phyloP scores from a whole-genome alignment of 92 coral and sea anemone genomes.

The Phenganax stokvisi region DNA sequence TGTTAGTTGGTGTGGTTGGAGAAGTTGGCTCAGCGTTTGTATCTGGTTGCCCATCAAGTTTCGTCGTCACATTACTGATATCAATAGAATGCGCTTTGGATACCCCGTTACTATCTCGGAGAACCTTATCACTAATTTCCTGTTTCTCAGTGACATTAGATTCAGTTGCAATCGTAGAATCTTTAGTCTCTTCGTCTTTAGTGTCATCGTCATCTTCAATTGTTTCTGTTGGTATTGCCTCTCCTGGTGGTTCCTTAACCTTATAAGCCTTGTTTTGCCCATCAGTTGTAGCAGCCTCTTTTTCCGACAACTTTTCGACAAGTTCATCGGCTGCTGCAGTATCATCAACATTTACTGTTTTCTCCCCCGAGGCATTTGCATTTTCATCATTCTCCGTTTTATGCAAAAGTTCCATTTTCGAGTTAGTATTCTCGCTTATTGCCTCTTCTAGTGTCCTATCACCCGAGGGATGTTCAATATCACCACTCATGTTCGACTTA shows the following conservation, averaged over 20 bases:
- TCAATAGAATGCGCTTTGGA: constrained; percentile 37
- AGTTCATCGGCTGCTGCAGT: constrained; percentile 26
- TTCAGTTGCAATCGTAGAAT: neutral
- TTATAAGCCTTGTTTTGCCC: constrained; percentile 8
- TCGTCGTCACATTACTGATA: constrained; percentile 39
- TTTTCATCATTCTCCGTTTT: constrained; percentile 1
- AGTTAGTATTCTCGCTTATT: no score
- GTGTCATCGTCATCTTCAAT: neutral
- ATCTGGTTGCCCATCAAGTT: constrained; percentile 30
- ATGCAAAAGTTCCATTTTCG: neutral
- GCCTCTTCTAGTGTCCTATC: no score
- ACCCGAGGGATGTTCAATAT: no score
- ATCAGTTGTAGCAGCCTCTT: constrained; percentile 12
- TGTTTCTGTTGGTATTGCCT: neutral
- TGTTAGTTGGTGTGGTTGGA: constrained; percentile 23
- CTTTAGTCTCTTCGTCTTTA: neutral
- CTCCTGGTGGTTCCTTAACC: constrained; percentile 1
- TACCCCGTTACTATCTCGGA: neutral
- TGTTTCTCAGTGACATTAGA: neutral
- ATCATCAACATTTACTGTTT: constrained; percentile 40
- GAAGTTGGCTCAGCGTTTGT: constrained; percentile 42
- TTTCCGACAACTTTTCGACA: constrained; percentile 22
- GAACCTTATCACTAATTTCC: neutral
- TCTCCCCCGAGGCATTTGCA: neutral
- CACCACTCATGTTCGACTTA: no score